Evolutionary conservation across 2,888 invertebrate species (phyloP), one percentile per base, ranked within the genome.

Genomic region (Agapetus fuscipes): DNA sequence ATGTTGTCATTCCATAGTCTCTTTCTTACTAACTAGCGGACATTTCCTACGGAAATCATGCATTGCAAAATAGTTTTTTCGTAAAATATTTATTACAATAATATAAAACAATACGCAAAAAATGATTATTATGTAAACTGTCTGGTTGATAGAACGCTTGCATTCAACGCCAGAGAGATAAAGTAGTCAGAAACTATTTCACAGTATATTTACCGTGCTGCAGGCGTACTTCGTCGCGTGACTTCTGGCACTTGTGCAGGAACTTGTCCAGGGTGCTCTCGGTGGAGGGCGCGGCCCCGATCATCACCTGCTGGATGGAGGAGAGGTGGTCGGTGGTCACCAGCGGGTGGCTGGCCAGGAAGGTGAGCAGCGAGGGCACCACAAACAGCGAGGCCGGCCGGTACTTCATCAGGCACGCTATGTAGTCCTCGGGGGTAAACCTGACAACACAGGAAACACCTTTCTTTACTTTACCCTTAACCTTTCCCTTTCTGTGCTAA

Each of bases 331-430:
- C 77, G 48, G 73, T 70, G 34, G 71, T 74, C 4, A 86, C 76
- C 17, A 71, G 59, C 0, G 84, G 82, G 57, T 83, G 80, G 12
- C 81, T 77, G 1, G 81, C 80, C 40, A 89, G 57, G 59, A 86
- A 85, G 2, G 83, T 66, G 12, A 86, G 60, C 5, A 89, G 62
- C 0, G 87, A 86, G 0, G 89, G 87, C 2, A 87, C 88, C 2
- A 83, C 74, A 53, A 80, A 81, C 14, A 83, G 53, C 2, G 71
- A 66, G 1, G 71, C 71, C 0, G 82, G 81, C 53, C 70, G 61
- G 54, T 76, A 76, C 49, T 75, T 68, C 10, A 62, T 58, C 17
- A 83, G 55, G 37, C 77, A 75, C 51, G 74, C 74, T 3, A 86
- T 62, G 57, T 83, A 87, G 48, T 76, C 74, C 50, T 80, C 78